phyloP scores from a whole-genome alignment of 1,140 invertebrate species.

The Zaprionus ornatus region DNA sequence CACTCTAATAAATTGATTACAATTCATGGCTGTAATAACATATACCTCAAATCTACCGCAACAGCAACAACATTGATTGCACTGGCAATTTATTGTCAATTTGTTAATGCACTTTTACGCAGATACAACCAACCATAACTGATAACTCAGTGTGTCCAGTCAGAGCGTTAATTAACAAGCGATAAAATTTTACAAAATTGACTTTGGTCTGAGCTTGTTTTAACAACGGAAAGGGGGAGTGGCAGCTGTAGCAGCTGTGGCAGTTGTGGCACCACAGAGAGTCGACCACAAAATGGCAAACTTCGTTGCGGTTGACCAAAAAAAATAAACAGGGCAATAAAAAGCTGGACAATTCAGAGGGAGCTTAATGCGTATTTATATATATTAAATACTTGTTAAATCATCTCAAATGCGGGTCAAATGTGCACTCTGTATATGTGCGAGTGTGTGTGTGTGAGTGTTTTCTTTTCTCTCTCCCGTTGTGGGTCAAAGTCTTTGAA shows the following conservation, averaged over 20 bases:
- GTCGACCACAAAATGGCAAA: slow-evolving; percentile 57
- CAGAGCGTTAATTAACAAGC: slow-evolving; percentile 69
- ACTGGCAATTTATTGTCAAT: slow-evolving; percentile 15
- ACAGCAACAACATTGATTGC: neutral
- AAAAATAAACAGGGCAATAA: slow-evolving; percentile 14
- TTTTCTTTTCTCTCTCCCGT: slow-evolving; percentile 36
- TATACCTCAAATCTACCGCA: neutral
- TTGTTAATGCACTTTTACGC: slow-evolving; percentile 43
- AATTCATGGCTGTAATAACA: too few relatives aligned
- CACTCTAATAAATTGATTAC: too few relatives aligned
- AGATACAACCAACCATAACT: slow-evolving; percentile 20
- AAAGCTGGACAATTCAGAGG: slow-evolving; percentile 37
- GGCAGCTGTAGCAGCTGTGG: slow-evolving; percentile 9
- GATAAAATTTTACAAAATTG: slow-evolving; percentile 65
- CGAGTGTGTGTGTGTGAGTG: neutral
- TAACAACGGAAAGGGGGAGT: slow-evolving; percentile 8
- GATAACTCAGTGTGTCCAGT: slow-evolving; percentile 19
- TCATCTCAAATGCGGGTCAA: neutral
- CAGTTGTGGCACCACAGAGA: slow-evolving; percentile 38
- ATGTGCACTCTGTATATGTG: neutral
- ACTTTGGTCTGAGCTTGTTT: slow-evolving; percentile 44
- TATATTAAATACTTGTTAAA: neutral
- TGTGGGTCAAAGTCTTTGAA: slow-evolving; percentile 77
- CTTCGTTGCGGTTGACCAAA: slow-evolving; percentile 25
- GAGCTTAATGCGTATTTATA: neutral